phyloP scores from a whole-genome alignment of 2,888 invertebrate genomes.

The Hecatera dysodea region DNA sequence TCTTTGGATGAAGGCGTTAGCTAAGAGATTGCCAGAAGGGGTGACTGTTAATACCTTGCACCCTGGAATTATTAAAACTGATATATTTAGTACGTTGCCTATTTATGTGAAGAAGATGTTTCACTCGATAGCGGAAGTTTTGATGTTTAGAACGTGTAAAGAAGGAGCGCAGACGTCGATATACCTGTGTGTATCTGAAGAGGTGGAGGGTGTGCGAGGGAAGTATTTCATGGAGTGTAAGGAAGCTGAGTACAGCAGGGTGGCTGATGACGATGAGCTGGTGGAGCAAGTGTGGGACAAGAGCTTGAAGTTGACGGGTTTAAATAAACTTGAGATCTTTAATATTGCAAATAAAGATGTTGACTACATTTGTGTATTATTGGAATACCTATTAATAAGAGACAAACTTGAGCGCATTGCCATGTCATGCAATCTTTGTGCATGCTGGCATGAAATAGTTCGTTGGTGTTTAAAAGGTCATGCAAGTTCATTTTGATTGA shows the following conservation, averaged over 20 bases:
- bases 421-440: too few relatives aligned
- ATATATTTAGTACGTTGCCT: constrained; percentile 93
- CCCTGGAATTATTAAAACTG: constrained; percentile 95
- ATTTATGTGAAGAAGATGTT: constrained; percentile 82
- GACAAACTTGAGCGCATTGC: too few relatives aligned
- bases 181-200: constrained; percentile 93
- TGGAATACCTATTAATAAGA: too few relatives aligned
- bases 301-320: constrained; percentile 70
- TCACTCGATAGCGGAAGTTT: constrained; percentile 87
- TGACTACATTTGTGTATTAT: neutral
- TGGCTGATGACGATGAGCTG: constrained; percentile 92
- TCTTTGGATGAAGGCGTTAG: constrained; percentile 85
- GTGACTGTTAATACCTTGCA: constrained; percentile 95
- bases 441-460: too few relatives aligned
- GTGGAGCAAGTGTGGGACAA: constrained; percentile 95
- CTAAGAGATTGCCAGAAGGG: constrained; percentile 83
- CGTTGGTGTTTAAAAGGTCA: too few relatives aligned
- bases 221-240: constrained; percentile 95
- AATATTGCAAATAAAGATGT: too few relatives aligned
- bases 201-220: constrained; percentile 92
- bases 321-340: neutral
- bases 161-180: constrained; percentile 96
- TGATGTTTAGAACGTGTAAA: constrained; percentile 92
- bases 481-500: too few relatives aligned
- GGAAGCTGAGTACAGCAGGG: constrained; percentile 87